A percentile compares a stretch with the other conserved stretches of the same genome.
Evolutionary conservation across 30 jellyfish, hydroid and myxozoan genomes (phyloP).

Genomic region (Euphysa ruthae): DNA sequence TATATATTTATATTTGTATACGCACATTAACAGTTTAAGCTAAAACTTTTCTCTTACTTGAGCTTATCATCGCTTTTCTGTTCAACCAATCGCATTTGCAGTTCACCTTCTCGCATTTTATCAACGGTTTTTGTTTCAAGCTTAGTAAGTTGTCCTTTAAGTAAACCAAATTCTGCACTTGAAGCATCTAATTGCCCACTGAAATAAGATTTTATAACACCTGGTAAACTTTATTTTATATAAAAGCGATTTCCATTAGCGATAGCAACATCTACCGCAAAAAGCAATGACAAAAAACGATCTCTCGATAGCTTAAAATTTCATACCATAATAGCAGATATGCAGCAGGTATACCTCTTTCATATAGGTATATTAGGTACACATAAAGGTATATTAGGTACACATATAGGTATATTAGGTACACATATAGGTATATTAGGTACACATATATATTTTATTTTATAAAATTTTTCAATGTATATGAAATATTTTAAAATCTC

Average conservation of each 20-base stretch:
- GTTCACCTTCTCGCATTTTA: conserved; percentile 78
- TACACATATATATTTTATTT: too few species aligned
- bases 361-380: too few species aligned
- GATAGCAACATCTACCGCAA: background rate
- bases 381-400: too few species aligned
- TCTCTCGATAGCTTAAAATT: too few species aligned
- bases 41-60: conserved; percentile 37
- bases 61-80: conserved; percentile 55
- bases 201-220: too few species aligned
- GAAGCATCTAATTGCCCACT: conserved; percentile 70
- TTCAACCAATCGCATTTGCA: conserved; percentile 62
- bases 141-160: conserved; percentile 56
- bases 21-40: background rate
- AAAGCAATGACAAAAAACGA: too few species aligned
- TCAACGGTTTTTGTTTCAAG: conserved; percentile 53
- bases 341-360: too few species aligned
- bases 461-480: too few species aligned
- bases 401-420: too few species aligned
- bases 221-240: background rate
- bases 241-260: background rate
- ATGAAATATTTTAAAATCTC: too few species aligned
- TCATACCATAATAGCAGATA: too few species aligned
- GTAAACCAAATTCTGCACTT: conserved; percentile 46
- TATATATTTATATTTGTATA: background rate
- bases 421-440: too few species aligned